These are phyloP conservation scores for Antennarius striatus DNA, from an alignment of 2,113 vertebrate genomes.

Conservation along the genomic window DNA sequence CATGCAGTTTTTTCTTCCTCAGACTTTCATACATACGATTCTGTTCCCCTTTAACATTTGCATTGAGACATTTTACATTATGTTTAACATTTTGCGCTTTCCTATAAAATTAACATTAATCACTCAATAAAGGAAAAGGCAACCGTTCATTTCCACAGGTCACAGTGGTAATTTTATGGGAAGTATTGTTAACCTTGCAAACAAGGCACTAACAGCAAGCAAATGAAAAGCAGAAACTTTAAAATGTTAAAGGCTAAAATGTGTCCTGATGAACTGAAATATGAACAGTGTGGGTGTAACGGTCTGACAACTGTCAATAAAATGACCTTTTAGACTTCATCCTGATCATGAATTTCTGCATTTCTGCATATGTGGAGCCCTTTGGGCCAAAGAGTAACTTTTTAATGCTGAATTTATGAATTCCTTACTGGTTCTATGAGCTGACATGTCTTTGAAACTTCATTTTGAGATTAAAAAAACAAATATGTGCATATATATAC, in stretches of 20 bases:
- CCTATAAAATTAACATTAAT: not conserved
- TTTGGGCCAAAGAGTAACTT: constrained; percentile 17
- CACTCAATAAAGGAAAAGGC: not conserved
- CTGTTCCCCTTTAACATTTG: not conserved
- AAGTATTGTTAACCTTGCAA: not conserved
- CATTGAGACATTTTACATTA: no score
- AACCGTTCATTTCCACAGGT: no score
- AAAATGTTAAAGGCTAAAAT: not conserved
- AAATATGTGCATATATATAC: no score
- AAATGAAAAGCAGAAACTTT: not conserved
- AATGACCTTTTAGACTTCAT: not conserved
- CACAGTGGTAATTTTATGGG: not conserved
- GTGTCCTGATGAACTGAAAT: not conserved
- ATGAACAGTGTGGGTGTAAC: not conserved
- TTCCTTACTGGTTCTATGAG: not conserved
- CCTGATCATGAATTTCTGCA: not conserved
- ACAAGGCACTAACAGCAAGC: not conserved
- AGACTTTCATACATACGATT: not conserved
- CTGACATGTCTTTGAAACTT: no score
- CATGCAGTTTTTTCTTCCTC: not conserved
- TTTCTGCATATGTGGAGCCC: not conserved
- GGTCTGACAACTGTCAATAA: not conserved
- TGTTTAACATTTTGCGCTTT: no score
- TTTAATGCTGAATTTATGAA: not conserved
- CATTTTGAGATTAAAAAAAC: no score